A percentile compares a stretch with the other conserved stretches of the same genome.
Conservation (phyloP, 1,140 invertebrate species). For the Oncopodura yosiiana region DNA sequence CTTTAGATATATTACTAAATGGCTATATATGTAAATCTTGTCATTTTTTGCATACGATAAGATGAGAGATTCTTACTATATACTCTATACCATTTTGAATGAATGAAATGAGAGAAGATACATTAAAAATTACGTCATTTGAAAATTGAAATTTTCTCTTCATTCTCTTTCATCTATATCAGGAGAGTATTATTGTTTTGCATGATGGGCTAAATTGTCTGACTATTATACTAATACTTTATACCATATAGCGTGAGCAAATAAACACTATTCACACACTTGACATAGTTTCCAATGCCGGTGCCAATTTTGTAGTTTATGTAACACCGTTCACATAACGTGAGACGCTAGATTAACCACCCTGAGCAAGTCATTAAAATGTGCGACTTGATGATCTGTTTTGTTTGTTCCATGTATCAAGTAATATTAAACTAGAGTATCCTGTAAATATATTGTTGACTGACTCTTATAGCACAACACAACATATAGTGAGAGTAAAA, state of each 20-base stretch:
- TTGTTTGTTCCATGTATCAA: background rate
- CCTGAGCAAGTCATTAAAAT: too few species aligned
- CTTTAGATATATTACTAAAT: too few species aligned
- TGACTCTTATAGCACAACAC: constrained; percentile 4
- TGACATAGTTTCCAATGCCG: constrained; percentile 8
- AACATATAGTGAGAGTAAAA: background rate
- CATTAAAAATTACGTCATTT: constrained; percentile 4
- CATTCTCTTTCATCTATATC: constrained; percentile 4
- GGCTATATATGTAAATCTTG: too few species aligned
- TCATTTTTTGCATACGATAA: too few species aligned
- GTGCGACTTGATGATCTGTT: background rate
- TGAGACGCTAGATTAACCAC: too few species aligned
- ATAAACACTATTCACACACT: constrained; percentile 10
- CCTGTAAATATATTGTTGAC: background rate
- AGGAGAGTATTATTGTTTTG: constrained; percentile 2
- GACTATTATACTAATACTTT: background rate
- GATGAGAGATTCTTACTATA: too few species aligned
- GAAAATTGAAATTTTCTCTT: constrained; percentile 5
- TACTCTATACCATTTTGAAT: background rate
- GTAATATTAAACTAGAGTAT: background rate
- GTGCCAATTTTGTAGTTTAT: constrained; percentile 7
- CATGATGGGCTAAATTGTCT: constrained; percentile 3
- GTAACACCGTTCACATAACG: too few species aligned
- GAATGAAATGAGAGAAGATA: background rate
- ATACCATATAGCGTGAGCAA: background rate